These are phyloP conservation scores for Scelioninae gen. 1 DNA, from an alignment of 2,888 invertebrate genomes.

Conservation along the genomic window DNA sequence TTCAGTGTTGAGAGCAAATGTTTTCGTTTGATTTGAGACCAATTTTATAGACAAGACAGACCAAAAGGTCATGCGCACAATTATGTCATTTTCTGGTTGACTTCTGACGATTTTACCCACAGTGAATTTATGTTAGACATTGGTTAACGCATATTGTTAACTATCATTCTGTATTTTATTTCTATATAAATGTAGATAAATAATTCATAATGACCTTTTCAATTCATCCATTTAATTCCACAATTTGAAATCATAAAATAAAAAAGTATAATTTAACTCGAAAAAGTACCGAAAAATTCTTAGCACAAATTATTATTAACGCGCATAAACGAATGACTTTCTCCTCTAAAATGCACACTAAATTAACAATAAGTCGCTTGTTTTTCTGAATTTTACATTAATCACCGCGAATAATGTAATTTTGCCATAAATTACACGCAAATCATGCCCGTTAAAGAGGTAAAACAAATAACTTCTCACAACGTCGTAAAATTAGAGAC, in stretches of 20 bases:
- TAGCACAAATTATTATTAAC: constrained; percentile 11
- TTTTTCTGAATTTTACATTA: constrained; percentile 33
- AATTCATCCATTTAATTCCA: neutral
- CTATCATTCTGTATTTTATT: too few species aligned
- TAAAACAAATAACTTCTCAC: constrained; percentile 22
- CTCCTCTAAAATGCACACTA: constrained; percentile 29
- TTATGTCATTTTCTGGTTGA: constrained; percentile 15
- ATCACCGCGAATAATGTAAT: constrained; percentile 35
- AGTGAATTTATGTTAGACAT: too few species aligned
- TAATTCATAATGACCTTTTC: too few species aligned
- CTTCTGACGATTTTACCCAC: neutral
- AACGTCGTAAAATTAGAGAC: constrained; percentile 5
- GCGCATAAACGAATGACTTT: constrained; percentile 23
- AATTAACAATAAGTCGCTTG: constrained; percentile 25
- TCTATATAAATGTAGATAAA: too few species aligned
- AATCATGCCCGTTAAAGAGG: constrained; percentile 20
- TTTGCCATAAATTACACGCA: constrained; percentile 39
- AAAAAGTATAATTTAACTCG: neutral
- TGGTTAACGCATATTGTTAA: too few species aligned
- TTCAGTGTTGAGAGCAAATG: too few species aligned
- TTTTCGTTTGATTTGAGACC: constrained; percentile 6
- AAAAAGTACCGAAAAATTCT: neutral
- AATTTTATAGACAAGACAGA: neutral
- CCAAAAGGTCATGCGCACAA: constrained; percentile 15
- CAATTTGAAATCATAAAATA: neutral